Evolutionary conservation across 2,113 vertebrate species (phyloP), one percentile per base, ranked within the genome.

Genomic region (Atlantisia rogersi): DNA sequence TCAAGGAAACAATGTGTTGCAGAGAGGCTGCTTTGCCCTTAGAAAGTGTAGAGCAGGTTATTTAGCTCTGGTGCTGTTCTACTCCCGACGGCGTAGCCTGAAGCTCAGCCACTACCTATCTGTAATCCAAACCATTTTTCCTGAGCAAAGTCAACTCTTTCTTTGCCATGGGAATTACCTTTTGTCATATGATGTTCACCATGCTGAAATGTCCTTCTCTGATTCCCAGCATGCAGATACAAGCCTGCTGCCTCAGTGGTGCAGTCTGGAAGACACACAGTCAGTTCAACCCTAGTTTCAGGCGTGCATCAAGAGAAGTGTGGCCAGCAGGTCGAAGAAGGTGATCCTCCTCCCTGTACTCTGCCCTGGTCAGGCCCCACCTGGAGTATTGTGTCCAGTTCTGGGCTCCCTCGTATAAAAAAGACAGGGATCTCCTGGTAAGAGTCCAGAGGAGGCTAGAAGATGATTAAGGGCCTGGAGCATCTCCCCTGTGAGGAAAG

Each of bases 1-100:
- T 74, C 31, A 79, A 89, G 81, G 64, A 85, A 94, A 68, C 26
- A 93, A 42, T 31, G 12, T 32, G 52, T 8, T 32, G 59, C 25
- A 77, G 50, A 68, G 58, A 53, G 32, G 22, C n/a, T 63, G 32
- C 70, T 70, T 86, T 86, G 46, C 39, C 75, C 24, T 31, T 8
- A 56, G 68, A 50, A 63, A 60, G 17, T 0, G 0, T 62, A 24
- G 2, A 2, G 58, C 0, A 8, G 37, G 21, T 64, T 82, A 58
- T 88, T 94, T 71, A 52, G 31, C 48, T 87, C 56, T 71, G 37
- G 44, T 74, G 44, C 35, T 91, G 7, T 35, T 80, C 6, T 5
- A 74, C 58, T 96, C 62, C 42, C 75, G 42, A 26, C 0, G 0
- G 18, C 39, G 55, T 10, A 92, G 71, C 53, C 26, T 94, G 85